A percentile compares a stretch with the other conserved stretches of the same genome.
These are phyloP conservation scores for Nesometra sesokonis DNA, from an alignment of 35 echinoderm and acorn worm species.

Conservation along the genomic window DNA sequence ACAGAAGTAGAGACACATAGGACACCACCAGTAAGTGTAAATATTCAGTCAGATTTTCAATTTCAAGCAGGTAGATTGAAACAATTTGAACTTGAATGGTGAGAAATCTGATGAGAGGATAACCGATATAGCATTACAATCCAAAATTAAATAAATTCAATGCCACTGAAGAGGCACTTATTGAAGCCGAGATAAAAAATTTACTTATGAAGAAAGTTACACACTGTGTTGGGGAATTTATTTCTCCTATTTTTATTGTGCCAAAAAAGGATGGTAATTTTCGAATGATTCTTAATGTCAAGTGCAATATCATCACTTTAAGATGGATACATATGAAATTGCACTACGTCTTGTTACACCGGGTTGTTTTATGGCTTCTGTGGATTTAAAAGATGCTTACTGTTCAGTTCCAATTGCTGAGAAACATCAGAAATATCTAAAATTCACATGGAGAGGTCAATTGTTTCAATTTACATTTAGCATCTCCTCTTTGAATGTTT, in stretches of 20 bases:
- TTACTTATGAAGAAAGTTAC: background rate
- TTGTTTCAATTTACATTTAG: constrained; percentile 44
- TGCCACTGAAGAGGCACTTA: background rate
- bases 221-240: constrained; percentile 15
- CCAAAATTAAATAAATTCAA: background rate
- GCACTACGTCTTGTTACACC: background rate
- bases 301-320: constrained; percentile 37
- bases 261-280: constrained; percentile 50
- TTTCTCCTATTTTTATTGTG: constrained; percentile 37
- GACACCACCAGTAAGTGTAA: background rate
- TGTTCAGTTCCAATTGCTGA: constrained; percentile 45
- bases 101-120: constrained; percentile 21
- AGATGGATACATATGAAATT: constrained; percentile 34
- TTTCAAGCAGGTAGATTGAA: constrained; percentile 18
- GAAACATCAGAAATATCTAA: constrained; percentile 37
- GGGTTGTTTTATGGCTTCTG: constrained; percentile 37
- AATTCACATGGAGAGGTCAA: constrained; percentile 30
- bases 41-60: background rate
- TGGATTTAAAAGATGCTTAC: constrained; percentile 74
- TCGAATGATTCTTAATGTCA: constrained; percentile 37
- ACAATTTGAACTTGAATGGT: background rate
- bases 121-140: background rate
- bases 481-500: constrained; percentile 36
- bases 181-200: constrained; percentile 23
- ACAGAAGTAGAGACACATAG: constrained; percentile 4